phyloP scores from a whole-genome alignment of 2,888 invertebrate genomes.

The Catocala fraxini region DNA sequence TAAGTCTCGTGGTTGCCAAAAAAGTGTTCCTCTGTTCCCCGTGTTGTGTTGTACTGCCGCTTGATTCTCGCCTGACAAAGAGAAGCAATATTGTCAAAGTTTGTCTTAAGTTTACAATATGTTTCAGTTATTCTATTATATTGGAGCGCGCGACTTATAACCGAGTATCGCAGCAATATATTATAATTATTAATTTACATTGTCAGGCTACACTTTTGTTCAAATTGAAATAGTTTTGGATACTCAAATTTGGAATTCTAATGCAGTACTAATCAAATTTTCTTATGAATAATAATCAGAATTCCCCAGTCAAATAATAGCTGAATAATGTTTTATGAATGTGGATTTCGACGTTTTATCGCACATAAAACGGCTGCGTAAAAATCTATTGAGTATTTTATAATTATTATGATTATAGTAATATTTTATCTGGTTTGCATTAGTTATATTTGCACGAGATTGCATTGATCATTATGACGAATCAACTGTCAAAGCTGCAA shows the following conservation, averaged over 20 bases:
- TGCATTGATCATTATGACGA: no score
- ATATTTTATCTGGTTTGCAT: no score
- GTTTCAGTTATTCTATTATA: constrained; percentile 33
- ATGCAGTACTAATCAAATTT: not conserved
- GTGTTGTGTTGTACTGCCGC: constrained; percentile 89
- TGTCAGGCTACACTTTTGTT: constrained; percentile 15
- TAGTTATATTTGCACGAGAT: no score
- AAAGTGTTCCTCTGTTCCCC: constrained; percentile 85
- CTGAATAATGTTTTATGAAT: no score
- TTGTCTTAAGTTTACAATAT: constrained; percentile 35
- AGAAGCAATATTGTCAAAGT: constrained; percentile 39
- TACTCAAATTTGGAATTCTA: not conserved
- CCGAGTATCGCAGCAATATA: constrained; percentile 18
- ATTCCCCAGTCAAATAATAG: no score
- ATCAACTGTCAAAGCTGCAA: no score
- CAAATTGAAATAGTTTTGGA: constrained; percentile 16
- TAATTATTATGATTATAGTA: no score
- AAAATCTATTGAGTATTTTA: no score
- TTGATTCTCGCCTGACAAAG: constrained; percentile 87
- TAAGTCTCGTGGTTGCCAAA: constrained; percentile 71
- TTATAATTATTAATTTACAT: constrained; percentile 20
- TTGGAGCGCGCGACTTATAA: constrained; percentile 23
- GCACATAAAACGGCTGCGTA: no score
- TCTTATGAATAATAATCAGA: not conserved
- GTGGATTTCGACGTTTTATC: no score